Evolutionary conservation across 2,888 invertebrate species (phyloP).

Genomic region (Tanypteryx hageni): DNA sequence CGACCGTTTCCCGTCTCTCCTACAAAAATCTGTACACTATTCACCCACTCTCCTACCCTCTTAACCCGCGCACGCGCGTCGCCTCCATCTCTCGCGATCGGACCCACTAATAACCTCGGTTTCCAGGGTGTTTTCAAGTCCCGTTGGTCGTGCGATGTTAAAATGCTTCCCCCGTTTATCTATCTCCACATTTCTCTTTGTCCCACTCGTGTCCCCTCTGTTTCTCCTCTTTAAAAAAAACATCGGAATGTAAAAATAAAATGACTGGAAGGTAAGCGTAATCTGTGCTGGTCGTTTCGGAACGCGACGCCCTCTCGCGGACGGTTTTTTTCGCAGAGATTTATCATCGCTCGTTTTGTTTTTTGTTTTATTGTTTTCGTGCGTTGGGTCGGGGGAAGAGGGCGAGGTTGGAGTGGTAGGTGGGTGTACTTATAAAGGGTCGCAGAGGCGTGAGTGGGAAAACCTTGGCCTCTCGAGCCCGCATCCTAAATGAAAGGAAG

Average conservation of each 20-base stretch:
- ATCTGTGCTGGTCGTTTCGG: not conserved
- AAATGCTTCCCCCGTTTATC: not conserved
- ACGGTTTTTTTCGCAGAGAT: not conserved
- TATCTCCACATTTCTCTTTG: not conserved
- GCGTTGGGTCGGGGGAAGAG: not conserved
- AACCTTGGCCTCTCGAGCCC: not conserved
- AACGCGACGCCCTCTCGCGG: not conserved
- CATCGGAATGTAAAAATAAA: not conserved
- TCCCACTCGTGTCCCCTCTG: not conserved
- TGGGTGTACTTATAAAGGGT: not conserved
- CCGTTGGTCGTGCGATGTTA: not conserved
- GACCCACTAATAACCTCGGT: not conserved
- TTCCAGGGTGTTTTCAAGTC: not conserved
- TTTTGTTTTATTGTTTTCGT: not conserved
- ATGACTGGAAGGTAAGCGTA: not conserved
- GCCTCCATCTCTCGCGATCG: no score
- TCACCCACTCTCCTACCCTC: no score
- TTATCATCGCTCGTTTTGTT: not conserved
- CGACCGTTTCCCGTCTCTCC: slow-evolving; percentile 1
- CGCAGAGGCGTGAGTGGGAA: not conserved
- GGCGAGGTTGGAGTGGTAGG: no score
- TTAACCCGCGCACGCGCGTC: no score
- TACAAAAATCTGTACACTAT: not conserved
- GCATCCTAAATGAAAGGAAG: not conserved
- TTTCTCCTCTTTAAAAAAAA: not conserved